Evolutionary conservation across 2,113 vertebrate genomes (phyloP), one percentile per base, ranked within the genome.

Genomic region (Cromileptes altivelis): DNA sequence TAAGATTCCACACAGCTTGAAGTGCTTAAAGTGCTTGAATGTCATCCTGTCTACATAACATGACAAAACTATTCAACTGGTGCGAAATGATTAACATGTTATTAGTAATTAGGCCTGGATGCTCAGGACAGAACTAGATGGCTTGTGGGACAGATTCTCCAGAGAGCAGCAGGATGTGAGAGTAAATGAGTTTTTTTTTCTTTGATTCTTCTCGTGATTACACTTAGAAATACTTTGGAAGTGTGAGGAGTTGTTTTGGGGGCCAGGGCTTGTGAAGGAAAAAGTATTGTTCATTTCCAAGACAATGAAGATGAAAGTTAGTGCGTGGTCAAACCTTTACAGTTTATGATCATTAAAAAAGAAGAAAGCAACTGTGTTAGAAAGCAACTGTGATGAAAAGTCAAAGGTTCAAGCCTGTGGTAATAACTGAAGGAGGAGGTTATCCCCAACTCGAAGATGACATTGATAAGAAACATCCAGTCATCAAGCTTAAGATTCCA

Each of bases 1-100:
- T 99, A 97, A 91, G 80, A 68, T 13, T 70, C 4, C 12, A 14
- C 1, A 19, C 23, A 4, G 63, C 21, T 74, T n/a, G n/a, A n/a
- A n/a, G n/a, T n/a, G n/a, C n/a, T 53, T 37, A 19, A 25, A 67
- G 10, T 27, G 6, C 11, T 63, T 45, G 3, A 33, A 13, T 76
- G 17, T 14, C 11, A 61, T 40, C 6, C 14, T 55, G 65, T 30
- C 49, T 25, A 8, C 37, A 19, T 50, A 23, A 6, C 19, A n/a
- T 45, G 42, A 45, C 42, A 45, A 11, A 11, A 45, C 42, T 2
- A 12, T 45, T 45, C 42, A 45, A 45, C 42, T 45, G 42, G 42
- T 10, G 33, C 6, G 6, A 37, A 37, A 37, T 37, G 33, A 37
- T 37, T 37, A 56, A 57, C 14, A 37, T 33, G 6, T 23, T 55